A percentile compares a stretch with the other conserved stretches of the same genome.
These are phyloP conservation scores for Nephila pilipes DNA, from an alignment of 1,140 invertebrate genomes.

Conservation along the genomic window DNA sequence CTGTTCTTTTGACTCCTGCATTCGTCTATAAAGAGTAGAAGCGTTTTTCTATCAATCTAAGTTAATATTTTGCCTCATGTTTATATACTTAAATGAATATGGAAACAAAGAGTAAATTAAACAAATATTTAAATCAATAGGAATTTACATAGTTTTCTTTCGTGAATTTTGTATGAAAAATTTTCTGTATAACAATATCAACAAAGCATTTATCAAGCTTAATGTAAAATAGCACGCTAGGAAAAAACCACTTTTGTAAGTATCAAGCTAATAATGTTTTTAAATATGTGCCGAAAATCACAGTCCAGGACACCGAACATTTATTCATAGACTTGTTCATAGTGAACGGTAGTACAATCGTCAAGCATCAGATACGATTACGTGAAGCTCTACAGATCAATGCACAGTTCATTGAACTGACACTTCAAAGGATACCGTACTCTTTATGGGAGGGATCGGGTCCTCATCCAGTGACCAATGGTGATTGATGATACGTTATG, in stretches of 20 bases:
- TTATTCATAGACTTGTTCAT: neutral
- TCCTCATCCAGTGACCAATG: conserved; percentile 65
- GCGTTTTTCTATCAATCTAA: too few species aligned
- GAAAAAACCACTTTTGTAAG: neutral
- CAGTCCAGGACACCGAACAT: neutral
- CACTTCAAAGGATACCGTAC: conserved; percentile 71
- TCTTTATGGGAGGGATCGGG: conserved; percentile 64
- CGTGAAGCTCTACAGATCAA: conserved; percentile 65
- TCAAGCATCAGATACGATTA: conserved; percentile 38
- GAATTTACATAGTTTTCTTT: too few species aligned
- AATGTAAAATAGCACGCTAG: neutral
- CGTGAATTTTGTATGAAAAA: too few species aligned
- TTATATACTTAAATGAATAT: too few species aligned
- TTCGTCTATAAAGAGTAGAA: too few species aligned
- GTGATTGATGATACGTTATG: conserved; percentile 65
- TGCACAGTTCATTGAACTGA: conserved; percentile 71
- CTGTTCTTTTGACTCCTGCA: too few species aligned
- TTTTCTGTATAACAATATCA: neutral
- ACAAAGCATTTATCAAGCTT: neutral
- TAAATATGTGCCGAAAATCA: neutral
- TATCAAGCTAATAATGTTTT: neutral
- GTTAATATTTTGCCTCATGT: too few species aligned
- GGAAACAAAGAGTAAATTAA: too few species aligned
- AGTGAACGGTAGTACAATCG: conserved; percentile 36
- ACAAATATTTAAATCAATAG: too few species aligned